Base-by-base conservation (phyloP, 2,113 vertebrate species). In the Camelus bactrianus region DNA sequence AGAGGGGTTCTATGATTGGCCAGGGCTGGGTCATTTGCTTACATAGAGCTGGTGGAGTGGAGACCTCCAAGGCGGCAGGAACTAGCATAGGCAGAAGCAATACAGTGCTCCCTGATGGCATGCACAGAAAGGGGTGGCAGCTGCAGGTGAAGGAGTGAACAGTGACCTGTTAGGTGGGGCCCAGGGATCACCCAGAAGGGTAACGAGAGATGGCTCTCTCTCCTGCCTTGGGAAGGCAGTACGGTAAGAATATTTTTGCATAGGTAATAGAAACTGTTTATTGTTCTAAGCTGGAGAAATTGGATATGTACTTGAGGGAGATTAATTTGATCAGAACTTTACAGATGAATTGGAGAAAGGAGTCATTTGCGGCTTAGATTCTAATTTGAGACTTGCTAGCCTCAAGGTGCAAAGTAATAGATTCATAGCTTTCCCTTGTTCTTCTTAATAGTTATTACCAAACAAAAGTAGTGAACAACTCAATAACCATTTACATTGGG, bases 251-350 rank as follows among this genome's bases (percentile, higher is more conserved):
- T 26, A 15, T 54, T 89, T 85, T 83, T 58, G 42, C 8, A 10
- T 54, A 83, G n/a, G 6, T 96, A 81, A 83, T 64, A 92, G 42
- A 76, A 95, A 64, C 12, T 30, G 24, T 62, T 75, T 83, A 30
- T 30, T 81, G 3, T 77, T 94, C 95, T 83, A 87, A 91, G 1
- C 38, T 65, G 19, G 46, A 77, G 30, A 94, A 91, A 95, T 75
- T 75, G 38, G 13, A 11, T 76, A 46, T 60, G 46, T 82, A 26
- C 38, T 93, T 81, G 46, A 82, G 56, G 82, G 58, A 87, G 48
- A 79, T 88, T 84, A 72, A 84, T 92, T 88, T 94, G n/a, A 32
- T 81, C 12, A 96, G 54, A 93, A 77, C 5, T 94, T 96, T 95
- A 84, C 56, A 95, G 32, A 85, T 62, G 10, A 48, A 46, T 76